A percentile compares a stretch with the other conserved stretches of the same genome.
These are phyloP conservation scores for Hippocampus barbouri DNA, from an alignment of 2,113 vertebrate species.

Conservation along the genomic window DNA sequence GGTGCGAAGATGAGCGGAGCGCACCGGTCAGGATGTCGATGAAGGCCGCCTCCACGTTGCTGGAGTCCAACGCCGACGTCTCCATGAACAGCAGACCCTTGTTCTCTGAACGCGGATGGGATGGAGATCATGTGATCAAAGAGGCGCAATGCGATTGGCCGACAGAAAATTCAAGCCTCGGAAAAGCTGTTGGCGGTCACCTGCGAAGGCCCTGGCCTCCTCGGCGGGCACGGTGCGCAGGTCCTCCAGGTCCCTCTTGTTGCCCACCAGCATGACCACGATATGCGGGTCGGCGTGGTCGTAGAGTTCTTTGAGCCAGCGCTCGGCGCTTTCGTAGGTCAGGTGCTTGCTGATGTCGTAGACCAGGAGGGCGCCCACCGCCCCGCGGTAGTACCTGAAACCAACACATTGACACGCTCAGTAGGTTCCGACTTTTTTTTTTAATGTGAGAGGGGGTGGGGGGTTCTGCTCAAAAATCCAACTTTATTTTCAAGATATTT, in stretches of 20 bases:
- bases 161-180: not conserved
- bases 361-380: constrained; percentile 91
- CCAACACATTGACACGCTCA: too few relatives aligned
- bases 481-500: too few relatives aligned
- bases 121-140: not conserved
- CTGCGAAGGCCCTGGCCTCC: constrained; percentile 87
- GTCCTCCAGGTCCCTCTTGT: constrained; percentile 85
- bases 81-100: constrained; percentile 92
- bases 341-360: constrained; percentile 96
- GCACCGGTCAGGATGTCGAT: constrained; percentile 90
- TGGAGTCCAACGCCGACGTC: constrained; percentile 92
- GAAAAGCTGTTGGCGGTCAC: constrained; percentile 46
- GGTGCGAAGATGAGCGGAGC: not conserved
- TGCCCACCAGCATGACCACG: constrained; percentile 97
- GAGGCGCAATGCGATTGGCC: not conserved
- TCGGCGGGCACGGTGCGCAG: constrained; percentile 84
- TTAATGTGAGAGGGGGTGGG: too few relatives aligned
- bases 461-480: too few relatives aligned
- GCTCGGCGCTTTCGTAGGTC: constrained; percentile 92
- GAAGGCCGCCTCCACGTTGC: constrained; percentile 93
- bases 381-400: constrained; percentile 89
- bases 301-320: constrained; percentile 94
- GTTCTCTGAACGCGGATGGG: constrained; percentile 73
- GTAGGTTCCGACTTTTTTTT: too few relatives aligned
- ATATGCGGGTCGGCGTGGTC: constrained; percentile 97